Base-by-base conservation (phyloP, 1,140 invertebrate genomes). In the Lucilia sericata region DNA sequence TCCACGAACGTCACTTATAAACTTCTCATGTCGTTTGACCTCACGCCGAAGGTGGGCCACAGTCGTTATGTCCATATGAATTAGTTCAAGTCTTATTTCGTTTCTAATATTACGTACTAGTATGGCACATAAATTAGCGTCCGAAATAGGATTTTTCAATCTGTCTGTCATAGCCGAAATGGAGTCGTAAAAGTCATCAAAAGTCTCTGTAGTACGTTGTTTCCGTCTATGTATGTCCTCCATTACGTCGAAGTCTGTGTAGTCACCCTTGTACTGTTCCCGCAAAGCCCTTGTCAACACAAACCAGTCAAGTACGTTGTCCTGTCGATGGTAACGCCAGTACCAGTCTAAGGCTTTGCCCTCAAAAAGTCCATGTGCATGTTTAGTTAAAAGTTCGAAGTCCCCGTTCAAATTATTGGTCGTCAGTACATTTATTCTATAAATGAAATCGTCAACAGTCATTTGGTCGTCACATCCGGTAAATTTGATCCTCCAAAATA, bases 211-310 rank as follows among this genome's bases (percentile, higher is more conserved):
- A 4, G 30, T 17, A 10, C 47, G 36, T 36, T 80, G 76, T n/a
- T 80, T 80, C 17, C 76, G 34, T n/a, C n/a, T n/a, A n/a, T n/a
- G n/a, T n/a, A n/a, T n/a, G n/a, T 80, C 36, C 12, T 80, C 76
- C 76, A 36, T 80, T 19, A 80, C 4, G 21, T 80, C 36, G 4
- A 21, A 47, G 21, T 80, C 76, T 42, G 2, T 80, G 12, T 21
- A 80, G 12, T 36, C 19, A n/a, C 42, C 76, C 12, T 80, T 47
- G 8, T 47, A 80, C 19, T 80, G 76, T 47, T 14, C 42, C 5
- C 19, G 9, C 42, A 42, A 42, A 42, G 42, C 42, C 42, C 42
- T 42, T 10, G 42, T 42, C 42, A 42, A 42, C 5, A 3, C 17
- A 80, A 19, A 36, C 76, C 76, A 80, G 34, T 80, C 76, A 5